phyloP scores from a whole-genome alignment of 2,113 vertebrate genomes.

The Epinephelus fuscoguttatus region DNA sequence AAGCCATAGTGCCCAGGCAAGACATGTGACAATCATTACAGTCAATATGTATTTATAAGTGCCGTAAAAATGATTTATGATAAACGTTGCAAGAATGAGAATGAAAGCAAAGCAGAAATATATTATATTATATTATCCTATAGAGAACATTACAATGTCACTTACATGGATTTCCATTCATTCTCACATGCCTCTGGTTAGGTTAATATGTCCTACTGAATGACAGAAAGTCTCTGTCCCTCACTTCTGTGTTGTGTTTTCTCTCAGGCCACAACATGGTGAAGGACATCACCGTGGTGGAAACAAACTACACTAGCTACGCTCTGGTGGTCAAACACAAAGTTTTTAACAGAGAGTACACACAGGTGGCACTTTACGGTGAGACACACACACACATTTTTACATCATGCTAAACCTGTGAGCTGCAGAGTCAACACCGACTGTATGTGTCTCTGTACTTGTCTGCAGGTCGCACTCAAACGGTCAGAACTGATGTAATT shows the following conservation, averaged over 20 bases:
- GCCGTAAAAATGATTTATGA: not conserved
- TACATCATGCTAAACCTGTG: not conserved
- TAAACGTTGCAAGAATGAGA: not conserved
- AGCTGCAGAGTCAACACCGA: not conserved
- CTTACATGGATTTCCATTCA: not conserved
- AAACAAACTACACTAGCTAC: slow-evolving; percentile 85
- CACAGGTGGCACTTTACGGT: slow-evolving; percentile 86
- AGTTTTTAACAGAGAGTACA: slow-evolving; percentile 82
- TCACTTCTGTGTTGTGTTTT: not conserved
- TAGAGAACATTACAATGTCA: no score
- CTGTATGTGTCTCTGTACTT: not conserved
- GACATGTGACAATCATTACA: not conserved
- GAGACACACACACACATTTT: slow-evolving; percentile 31
- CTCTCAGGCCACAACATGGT: slow-evolving; percentile 78
- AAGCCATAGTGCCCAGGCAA: not conserved
- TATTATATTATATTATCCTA: no score
- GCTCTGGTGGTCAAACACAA: slow-evolving; percentile 85
- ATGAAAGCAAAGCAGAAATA: not conserved
- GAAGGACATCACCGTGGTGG: slow-evolving; percentile 86
- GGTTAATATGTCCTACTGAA: not conserved
- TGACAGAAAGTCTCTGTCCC: not conserved
- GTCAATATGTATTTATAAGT: no score
- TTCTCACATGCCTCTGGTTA: not conserved
- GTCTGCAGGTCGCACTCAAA: slow-evolving; percentile 76
- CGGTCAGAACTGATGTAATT: slow-evolving; percentile 57